These are phyloP conservation scores for Danio tinwini DNA, from an alignment of 2,797 vertebrate genomes.

Conservation along the genomic window DNA sequence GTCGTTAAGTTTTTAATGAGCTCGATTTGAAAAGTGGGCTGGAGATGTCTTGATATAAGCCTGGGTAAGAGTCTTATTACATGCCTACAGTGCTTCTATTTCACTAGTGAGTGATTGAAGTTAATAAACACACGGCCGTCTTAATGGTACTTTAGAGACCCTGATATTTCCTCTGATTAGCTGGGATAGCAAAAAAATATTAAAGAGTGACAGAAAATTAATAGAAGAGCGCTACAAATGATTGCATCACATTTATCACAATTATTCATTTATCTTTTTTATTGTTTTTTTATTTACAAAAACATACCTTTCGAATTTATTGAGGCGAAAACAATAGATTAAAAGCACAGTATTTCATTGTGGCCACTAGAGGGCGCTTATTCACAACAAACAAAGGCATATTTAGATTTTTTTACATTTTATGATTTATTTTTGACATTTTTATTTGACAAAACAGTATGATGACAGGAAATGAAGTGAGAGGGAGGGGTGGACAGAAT, in stretches of 20 bases:
- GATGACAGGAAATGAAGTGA: too few species aligned
- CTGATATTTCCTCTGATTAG: constrained; percentile 69
- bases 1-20: constrained; percentile 7
- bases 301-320: too few species aligned
- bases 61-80: neutral
- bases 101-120: constrained; percentile 22
- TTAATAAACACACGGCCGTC: constrained; percentile 7
- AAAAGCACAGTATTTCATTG: too few species aligned
- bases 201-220: constrained; percentile 7
- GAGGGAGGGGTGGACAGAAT: too few species aligned
- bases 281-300: too few species aligned
- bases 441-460: too few species aligned
- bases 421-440: too few species aligned
- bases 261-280: too few species aligned
- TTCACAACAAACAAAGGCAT: too few species aligned
- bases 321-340: too few species aligned
- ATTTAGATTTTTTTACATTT: too few species aligned
- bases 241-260: constrained; percentile 30
- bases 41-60: neutral
- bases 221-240: constrained; percentile 57
- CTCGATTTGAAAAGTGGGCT: constrained; percentile 7
- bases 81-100: constrained; percentile 18
- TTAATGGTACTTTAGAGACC: constrained; percentile 33
- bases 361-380: too few species aligned
- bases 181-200: constrained; percentile 57